Evolutionary conservation across 2,888 invertebrate species (phyloP).

Genomic region (Fragum fragum): DNA sequence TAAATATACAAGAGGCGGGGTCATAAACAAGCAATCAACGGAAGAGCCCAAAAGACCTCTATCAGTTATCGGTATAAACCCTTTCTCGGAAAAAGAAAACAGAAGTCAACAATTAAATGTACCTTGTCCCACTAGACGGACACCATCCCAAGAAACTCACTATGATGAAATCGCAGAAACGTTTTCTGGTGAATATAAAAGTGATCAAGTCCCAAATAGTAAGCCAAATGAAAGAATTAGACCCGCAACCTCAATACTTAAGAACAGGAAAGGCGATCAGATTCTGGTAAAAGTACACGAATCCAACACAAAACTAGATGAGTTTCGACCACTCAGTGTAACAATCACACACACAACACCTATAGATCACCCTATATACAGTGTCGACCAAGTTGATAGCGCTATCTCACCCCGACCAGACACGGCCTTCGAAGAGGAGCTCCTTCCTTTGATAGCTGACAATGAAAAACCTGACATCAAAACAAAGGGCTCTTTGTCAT

Average conservation of each 20-base stretch:
- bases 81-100: too few species aligned
- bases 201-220: not conserved
- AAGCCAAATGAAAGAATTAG: not conserved
- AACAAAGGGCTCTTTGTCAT: not conserved
- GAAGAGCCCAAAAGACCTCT: conserved; percentile 11
- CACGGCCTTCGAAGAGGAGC: conserved; percentile 6
- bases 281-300: not conserved
- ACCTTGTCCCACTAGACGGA: not conserved
- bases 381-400: not conserved
- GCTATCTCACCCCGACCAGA: not conserved
- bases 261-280: not conserved
- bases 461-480: not conserved
- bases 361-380: conserved; percentile 2
- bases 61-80: not conserved
- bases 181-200: too few species aligned
- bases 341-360: conserved; percentile 15
- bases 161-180: not conserved
- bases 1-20: conserved; percentile 37
- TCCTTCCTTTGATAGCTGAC: not conserved
- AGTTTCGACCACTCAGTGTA: conserved; percentile 20
- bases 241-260: conserved; percentile 8
- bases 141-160: not conserved
- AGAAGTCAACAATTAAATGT: not conserved
- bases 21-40: conserved; percentile 31
- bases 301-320: conserved; percentile 12